Evolutionary conservation across 2,888 invertebrate species (phyloP).

Genomic region (Lucinisca nassula): DNA sequence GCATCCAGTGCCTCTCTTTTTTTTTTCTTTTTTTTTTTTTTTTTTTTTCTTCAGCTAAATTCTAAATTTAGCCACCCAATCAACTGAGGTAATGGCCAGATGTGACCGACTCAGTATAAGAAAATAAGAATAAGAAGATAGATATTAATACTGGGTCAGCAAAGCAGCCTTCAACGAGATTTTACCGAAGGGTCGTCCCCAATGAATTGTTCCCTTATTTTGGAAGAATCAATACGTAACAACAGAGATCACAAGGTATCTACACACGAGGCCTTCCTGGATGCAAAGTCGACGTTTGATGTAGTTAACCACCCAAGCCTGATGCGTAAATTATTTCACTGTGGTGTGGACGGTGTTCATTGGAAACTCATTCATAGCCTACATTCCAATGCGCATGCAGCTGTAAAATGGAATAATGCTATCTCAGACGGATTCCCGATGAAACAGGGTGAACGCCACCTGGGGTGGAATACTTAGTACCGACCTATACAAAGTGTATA

Average conservation of each 20-base stretch:
- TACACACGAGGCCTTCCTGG: not conserved
- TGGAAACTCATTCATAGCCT: slow-evolving; percentile 24
- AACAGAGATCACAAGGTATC: not conserved
- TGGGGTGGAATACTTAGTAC: not conserved
- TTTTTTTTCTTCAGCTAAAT: too few relatives aligned
- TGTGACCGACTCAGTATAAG: too few relatives aligned
- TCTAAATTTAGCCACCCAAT: too few relatives aligned
- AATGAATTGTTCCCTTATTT: slow-evolving; percentile 9
- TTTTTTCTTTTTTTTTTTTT: too few relatives aligned
- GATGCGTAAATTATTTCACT: slow-evolving; percentile 17
- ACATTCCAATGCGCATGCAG: not conserved
- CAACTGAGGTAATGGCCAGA: too few relatives aligned
- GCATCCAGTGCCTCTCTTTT: too few relatives aligned
- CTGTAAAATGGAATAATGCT: slow-evolving; percentile 15
- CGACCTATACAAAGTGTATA: not conserved
- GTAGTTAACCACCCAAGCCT: slow-evolving; percentile 26
- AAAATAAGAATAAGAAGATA: too few relatives aligned
- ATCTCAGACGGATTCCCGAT: not conserved
- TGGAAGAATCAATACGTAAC: slow-evolving; percentile 28
- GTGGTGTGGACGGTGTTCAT: not conserved
- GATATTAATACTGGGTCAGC: too few relatives aligned
- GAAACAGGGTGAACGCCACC: slow-evolving; percentile 16
- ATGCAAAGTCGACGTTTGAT: slow-evolving; percentile 40
- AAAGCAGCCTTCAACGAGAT: slow-evolving; percentile 8
- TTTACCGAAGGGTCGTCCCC: slow-evolving; percentile 15